Evolutionary conservation across 2,888 invertebrate species (phyloP).

Genomic region (Fragum sueziense): DNA sequence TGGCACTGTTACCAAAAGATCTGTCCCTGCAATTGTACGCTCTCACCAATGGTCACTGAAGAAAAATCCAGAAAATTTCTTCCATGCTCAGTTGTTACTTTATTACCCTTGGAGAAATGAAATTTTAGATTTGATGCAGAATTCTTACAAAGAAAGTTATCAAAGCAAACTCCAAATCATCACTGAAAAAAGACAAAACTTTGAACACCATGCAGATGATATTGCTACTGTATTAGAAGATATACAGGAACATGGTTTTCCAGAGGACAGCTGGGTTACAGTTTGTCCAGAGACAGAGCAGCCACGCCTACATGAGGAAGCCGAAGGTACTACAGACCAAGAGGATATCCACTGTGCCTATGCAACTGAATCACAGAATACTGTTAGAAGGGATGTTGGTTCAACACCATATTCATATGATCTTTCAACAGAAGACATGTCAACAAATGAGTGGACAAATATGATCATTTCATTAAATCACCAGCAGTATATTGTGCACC

Average conservation of each 20-base stretch:
- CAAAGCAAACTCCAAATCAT: neutral
- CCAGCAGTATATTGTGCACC: slow-evolving; percentile 46
- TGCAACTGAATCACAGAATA: neutral
- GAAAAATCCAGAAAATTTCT: slow-evolving; percentile 48
- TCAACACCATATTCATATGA: slow-evolving; percentile 34
- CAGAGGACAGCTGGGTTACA: slow-evolving; percentile 49
- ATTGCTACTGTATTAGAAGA: slow-evolving; percentile 37
- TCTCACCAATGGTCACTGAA: slow-evolving; percentile 44
- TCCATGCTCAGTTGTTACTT: slow-evolving; percentile 45
- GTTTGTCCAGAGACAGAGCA: slow-evolving; percentile 51
- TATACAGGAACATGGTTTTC: slow-evolving; percentile 41
- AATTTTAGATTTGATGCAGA: slow-evolving; percentile 17
- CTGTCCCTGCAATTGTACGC: slow-evolving; percentile 40
- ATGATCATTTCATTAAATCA: slow-evolving; percentile 53
- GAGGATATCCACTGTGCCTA: slow-evolving; percentile 16
- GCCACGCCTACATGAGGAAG: slow-evolving; percentile 28
- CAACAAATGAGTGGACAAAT: slow-evolving; percentile 32
- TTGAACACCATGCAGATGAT: slow-evolving; percentile 40
- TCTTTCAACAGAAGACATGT: slow-evolving; percentile 35
- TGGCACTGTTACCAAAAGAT: slow-evolving; percentile 33
- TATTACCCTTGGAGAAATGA: slow-evolving; percentile 58
- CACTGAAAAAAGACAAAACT: slow-evolving; percentile 22
- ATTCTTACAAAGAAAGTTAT: slow-evolving; percentile 38
- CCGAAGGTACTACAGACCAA: slow-evolving; percentile 12
- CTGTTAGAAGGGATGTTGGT: slow-evolving; percentile 13